A percentile compares a stretch with the other conserved stretches of the same genome.
Conservation (phyloP, 2,797 vertebrate genomes). For the Clarias laeviceps region DNA sequence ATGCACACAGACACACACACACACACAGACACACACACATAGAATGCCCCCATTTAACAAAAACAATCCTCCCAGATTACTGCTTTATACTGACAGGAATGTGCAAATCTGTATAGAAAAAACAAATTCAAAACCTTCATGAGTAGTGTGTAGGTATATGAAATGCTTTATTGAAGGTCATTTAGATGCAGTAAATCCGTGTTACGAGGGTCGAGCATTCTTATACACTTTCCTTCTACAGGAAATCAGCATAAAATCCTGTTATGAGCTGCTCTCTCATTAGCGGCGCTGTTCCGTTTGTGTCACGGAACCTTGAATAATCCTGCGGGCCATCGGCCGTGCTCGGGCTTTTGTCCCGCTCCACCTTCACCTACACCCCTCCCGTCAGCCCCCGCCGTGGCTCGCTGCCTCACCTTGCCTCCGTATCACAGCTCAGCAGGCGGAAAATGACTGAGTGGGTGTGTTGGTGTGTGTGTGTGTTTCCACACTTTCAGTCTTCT, state of each 20-base stretch:
- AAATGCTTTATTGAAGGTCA: conserved; percentile 10
- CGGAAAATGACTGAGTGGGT: conserved; percentile 32
- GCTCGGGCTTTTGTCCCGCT: conserved; percentile 55
- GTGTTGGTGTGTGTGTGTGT: conserved; percentile 27
- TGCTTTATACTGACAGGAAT: not conserved
- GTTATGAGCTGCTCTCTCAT: conserved; percentile 14
- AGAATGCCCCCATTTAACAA: too few species aligned
- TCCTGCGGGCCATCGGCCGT: conserved; percentile 48
- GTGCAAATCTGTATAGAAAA: not conserved
- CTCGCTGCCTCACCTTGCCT: conserved; percentile 71
- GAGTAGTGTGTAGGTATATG: not conserved
- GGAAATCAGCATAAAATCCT: conserved; percentile 21
- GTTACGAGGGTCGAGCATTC: conserved; percentile 11
- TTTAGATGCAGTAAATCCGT: not conserved
- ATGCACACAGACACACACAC: too few species aligned
- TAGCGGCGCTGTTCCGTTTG: not conserved
- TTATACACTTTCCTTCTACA: not conserved
- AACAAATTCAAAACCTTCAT: not conserved
- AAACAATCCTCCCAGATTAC: not conserved
- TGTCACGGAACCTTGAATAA: conserved; percentile 38
- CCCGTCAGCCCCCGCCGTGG: conserved; percentile 51
- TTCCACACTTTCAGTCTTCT: conserved; percentile 22
- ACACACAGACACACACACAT: too few species aligned
- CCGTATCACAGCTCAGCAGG: conserved; percentile 64
- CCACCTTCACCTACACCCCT: conserved; percentile 69